Conservation (phyloP, 2,888 invertebrate genomes). For the Caenorhabditis uteleia region DNA sequence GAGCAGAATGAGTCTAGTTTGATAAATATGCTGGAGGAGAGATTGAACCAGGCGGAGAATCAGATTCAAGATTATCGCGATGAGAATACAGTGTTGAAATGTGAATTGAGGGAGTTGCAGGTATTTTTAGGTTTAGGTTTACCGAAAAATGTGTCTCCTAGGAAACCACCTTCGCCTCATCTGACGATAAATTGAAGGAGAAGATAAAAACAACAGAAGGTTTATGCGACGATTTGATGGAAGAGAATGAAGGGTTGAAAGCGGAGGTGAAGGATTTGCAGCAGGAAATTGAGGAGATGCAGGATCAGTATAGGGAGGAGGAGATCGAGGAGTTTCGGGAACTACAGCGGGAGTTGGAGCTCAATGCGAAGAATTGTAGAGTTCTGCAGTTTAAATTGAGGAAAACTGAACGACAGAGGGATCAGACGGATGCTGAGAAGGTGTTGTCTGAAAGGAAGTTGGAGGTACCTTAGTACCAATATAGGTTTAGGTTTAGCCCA, state of each 20-base stretch:
- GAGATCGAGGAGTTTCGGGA: slow-evolving; percentile 95
- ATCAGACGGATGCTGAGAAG: slow-evolving; percentile 83
- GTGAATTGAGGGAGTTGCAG: slow-evolving; percentile 79
- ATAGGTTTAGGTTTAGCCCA: neutral
- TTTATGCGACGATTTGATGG: slow-evolving; percentile 89
- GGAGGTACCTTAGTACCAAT: slow-evolving; percentile 5
- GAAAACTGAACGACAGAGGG: slow-evolving; percentile 82
- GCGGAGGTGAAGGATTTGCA: slow-evolving; percentile 90
- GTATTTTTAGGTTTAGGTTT: slow-evolving; percentile 32
- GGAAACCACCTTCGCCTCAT: slow-evolving; percentile 52
- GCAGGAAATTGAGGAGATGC: slow-evolving; percentile 95
- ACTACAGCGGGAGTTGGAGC: slow-evolving; percentile 91
- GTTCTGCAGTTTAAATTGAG: slow-evolving; percentile 96
- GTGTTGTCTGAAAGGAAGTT: slow-evolving; percentile 43
- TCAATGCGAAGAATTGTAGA: slow-evolving; percentile 95
- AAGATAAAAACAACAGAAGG: slow-evolving; percentile 88
- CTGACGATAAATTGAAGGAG: slow-evolving; percentile 79
- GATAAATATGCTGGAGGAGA: slow-evolving; percentile 51
- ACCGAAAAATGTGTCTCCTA: slow-evolving; percentile 4
- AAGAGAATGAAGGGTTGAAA: slow-evolving; percentile 70
- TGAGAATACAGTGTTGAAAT: slow-evolving; percentile 80
- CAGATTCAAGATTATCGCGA: slow-evolving; percentile 73
- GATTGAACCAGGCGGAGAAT: slow-evolving; percentile 59
- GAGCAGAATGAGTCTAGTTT: slow-evolving; percentile 42
- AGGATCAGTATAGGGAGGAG: slow-evolving; percentile 80